Evolutionary conservation across 2,888 invertebrate genomes (phyloP).

Genomic region (Baccha elongata): DNA sequence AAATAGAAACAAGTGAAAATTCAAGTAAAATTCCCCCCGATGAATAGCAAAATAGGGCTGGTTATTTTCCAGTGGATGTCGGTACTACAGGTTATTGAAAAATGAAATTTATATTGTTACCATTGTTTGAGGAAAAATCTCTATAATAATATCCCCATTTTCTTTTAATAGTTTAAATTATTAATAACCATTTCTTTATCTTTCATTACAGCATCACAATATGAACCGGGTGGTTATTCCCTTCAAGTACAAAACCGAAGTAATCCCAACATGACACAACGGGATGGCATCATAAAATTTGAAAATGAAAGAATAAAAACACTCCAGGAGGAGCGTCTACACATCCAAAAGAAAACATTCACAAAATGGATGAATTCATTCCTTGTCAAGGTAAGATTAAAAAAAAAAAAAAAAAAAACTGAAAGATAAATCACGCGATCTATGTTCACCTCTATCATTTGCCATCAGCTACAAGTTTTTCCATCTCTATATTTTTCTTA

Average conservation of each 20-base stretch:
- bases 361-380: constrained; percentile 99
- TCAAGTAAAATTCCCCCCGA: too few relatives aligned
- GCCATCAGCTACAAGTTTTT: constrained; percentile 6
- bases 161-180: too few relatives aligned
- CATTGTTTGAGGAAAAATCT: too few relatives aligned
- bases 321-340: constrained; percentile 97
- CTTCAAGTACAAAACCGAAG: constrained; percentile 86
- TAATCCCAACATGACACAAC: constrained; percentile 91
- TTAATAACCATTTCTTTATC: background rate
- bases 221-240: constrained; percentile 87
- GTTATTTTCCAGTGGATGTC: too few relatives aligned
- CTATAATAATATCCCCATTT: too few relatives aligned
- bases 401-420: background rate
- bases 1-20: too few relatives aligned
- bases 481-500: constrained; percentile 1
- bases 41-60: too few relatives aligned
- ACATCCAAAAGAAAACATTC: constrained; percentile 99
- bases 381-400: constrained; percentile 90
- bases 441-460: background rate
- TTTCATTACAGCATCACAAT: constrained; percentile 84
- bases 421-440: constrained; percentile 17
- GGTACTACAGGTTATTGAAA: too few relatives aligned
- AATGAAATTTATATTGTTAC: too few relatives aligned
- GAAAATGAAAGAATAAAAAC: constrained; percentile 98
- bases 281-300: constrained; percentile 95